phyloP scores from a whole-genome alignment of 2,888 invertebrate genomes.

The Heliconius erato region DNA sequence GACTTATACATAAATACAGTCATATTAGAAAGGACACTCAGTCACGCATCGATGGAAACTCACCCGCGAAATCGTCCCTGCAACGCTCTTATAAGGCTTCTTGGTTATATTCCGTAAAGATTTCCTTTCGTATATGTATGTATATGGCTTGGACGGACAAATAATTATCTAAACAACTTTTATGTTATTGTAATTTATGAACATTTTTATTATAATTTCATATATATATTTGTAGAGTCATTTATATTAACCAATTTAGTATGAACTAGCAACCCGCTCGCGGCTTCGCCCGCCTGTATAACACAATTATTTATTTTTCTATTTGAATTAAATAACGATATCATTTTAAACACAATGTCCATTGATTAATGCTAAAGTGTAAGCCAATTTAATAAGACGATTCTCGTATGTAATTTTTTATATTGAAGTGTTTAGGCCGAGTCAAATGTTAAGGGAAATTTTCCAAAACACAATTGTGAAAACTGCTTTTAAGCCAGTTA shows the following conservation, averaged over 20 bases:
- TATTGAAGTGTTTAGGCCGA: no score
- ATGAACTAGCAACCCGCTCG: not conserved
- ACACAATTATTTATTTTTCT: no score
- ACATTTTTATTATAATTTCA: not conserved
- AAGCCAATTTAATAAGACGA: no score
- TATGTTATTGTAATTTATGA: slow-evolving; percentile 19
- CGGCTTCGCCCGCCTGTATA: no score
- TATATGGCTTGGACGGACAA: slow-evolving; percentile 49
- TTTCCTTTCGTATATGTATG: slow-evolving; percentile 54
- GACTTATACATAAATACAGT: not conserved
- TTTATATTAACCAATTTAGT: not conserved
- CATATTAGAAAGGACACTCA: slow-evolving; percentile 6
- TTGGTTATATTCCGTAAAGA: slow-evolving; percentile 54
- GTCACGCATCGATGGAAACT: slow-evolving; percentile 41
- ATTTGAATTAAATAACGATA: no score
- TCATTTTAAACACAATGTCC: no score
- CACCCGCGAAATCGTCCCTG: slow-evolving; percentile 41
- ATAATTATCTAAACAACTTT: slow-evolving; percentile 23
- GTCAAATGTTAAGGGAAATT: no score
- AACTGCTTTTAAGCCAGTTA: no score
- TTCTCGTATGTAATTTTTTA: no score
- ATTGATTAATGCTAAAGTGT: no score
- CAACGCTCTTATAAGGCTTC: slow-evolving; percentile 46
- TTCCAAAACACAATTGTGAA: no score
- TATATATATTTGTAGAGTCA: no score